A percentile compares a stretch with the other conserved stretches of the same genome.
phyloP scores from a whole-genome alignment of 1,140 invertebrate genomes.

The Globodera ellingtonae region DNA sequence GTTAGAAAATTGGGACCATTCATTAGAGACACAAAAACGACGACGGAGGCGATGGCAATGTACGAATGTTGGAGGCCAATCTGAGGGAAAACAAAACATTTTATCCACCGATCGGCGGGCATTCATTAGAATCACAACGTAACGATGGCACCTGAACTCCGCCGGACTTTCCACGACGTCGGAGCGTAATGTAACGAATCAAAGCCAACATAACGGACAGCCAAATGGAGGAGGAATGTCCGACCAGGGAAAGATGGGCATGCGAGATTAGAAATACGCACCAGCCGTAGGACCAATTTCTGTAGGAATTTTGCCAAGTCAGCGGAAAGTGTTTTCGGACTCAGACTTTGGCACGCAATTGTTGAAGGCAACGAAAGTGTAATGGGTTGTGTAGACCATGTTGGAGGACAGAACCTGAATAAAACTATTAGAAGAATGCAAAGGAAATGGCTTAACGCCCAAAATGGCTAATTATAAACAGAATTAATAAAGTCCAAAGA shows the following conservation, averaged over 20 bases:
- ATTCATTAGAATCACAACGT: too few relatives aligned
- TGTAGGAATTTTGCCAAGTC: background rate
- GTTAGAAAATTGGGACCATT: slow-evolving; percentile 64
- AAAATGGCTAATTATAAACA: background rate
- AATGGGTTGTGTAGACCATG: slow-evolving; percentile 64
- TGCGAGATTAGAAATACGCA: slow-evolving; percentile 64
- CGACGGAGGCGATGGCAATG: slow-evolving; percentile 55
- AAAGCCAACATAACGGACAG: slow-evolving; percentile 62
- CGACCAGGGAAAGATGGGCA: slow-evolving; percentile 61
- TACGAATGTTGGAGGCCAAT: slow-evolving; percentile 57
- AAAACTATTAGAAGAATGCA: background rate
- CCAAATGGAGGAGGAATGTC: slow-evolving; percentile 61
- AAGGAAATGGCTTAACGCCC: too few relatives aligned
- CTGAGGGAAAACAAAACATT: slow-evolving; percentile 24
- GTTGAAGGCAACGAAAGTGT: slow-evolving; percentile 63
- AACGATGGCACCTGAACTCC: slow-evolving; percentile 50
- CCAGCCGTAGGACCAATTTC: slow-evolving; percentile 27
- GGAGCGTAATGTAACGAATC: slow-evolving; percentile 60
- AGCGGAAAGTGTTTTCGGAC: background rate
- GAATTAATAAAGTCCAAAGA: background rate
- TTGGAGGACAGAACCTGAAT: slow-evolving; percentile 53
- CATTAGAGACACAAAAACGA: slow-evolving; percentile 53
- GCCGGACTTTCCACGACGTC: slow-evolving; percentile 50
- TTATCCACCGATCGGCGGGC: too few relatives aligned
- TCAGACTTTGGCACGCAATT: slow-evolving; percentile 18